phyloP scores from a whole-genome alignment of 2,113 vertebrate species.

The Gavia stellata region DNA sequence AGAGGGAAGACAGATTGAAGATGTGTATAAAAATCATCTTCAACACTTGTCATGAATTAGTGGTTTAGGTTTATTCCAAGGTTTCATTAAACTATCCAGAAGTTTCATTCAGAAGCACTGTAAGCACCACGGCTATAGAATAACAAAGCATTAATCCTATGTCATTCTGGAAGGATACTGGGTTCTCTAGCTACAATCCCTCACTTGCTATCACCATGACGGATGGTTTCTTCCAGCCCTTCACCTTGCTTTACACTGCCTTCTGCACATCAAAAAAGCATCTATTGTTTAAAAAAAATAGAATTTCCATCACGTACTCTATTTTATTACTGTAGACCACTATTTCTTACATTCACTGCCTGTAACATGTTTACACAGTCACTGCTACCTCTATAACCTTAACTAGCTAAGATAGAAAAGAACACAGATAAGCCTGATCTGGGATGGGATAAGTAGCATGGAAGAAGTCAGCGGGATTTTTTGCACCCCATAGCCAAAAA shows the following conservation, averaged over 20 bases:
- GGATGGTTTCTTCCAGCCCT: not conserved
- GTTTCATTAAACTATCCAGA: not conserved
- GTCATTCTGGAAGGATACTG: not conserved
- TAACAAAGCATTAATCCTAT: not conserved
- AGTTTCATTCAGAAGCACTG: not conserved
- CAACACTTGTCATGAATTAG: too few relatives aligned
- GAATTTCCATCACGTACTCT: not conserved
- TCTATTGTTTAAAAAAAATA: not conserved
- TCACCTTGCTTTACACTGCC: not conserved
- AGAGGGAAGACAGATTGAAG: not conserved
- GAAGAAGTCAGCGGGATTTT: not conserved
- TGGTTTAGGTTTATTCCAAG: not conserved
- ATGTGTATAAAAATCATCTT: not conserved
- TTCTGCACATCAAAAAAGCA: not conserved
- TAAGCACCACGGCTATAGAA: not conserved
- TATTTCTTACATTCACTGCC: not conserved
- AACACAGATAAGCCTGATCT: not conserved
- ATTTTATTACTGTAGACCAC: not conserved
- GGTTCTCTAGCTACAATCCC: not conserved
- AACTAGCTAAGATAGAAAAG: not conserved
- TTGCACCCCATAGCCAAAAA: not conserved
- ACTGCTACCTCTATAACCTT: not conserved
- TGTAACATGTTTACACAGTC: not conserved
- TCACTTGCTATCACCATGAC: not conserved
- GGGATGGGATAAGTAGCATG: not conserved